Evolutionary conservation across 1,140 invertebrate species (phyloP), one percentile per base, ranked within the genome.

Genomic region (Diprion similis): DNA sequence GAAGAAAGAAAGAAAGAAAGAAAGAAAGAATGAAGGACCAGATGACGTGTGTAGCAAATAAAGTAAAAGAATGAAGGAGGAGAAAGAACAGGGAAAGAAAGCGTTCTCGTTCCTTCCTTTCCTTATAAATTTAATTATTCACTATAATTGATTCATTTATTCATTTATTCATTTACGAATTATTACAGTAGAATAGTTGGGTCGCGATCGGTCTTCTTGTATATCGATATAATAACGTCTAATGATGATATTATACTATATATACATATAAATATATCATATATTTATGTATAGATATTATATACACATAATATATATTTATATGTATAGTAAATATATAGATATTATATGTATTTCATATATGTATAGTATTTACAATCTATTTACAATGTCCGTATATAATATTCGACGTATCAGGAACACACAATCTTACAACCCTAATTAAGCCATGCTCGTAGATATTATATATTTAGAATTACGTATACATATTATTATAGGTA

Each of bases 1-100:
- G 8, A 59, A 59, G 51, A 59, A 59, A 59, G n/a, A 59, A 59
- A 59, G n/a, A 59, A 59, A n/a, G n/a, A 59, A 59, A 59, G 51
- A 59, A 59, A 59, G n/a, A 59, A 59, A 59, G n/a, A 59, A 59
- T 15, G 3, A 17, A 59, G 51, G 24, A 37, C 6, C 24, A 37
- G 24, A 37, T 6, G 24, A 37, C 1, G 24, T 37, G 24, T 37
- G 24, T 37, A 37, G 6, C 24, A 37, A 37, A 37, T 37, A 37
- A 37, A 37, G 24, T 37, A 37, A 37, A 6, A 37, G 24, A 37
- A 6, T 37, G 24, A 37, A 1, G 24, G 24, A 37, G 24, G 2
- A 37, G 6, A 37, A 37, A 37, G 24, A 3, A 6, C 24, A 37
- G 24, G 6, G 6, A 37, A 37, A 37, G 6, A 59, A 59, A 9